Percentiles rank a stretch among this genome's conserved stretches.
Conservation (phyloP, 2,113 vertebrate genomes). For the Megaleporinus macrocephalus region DNA sequence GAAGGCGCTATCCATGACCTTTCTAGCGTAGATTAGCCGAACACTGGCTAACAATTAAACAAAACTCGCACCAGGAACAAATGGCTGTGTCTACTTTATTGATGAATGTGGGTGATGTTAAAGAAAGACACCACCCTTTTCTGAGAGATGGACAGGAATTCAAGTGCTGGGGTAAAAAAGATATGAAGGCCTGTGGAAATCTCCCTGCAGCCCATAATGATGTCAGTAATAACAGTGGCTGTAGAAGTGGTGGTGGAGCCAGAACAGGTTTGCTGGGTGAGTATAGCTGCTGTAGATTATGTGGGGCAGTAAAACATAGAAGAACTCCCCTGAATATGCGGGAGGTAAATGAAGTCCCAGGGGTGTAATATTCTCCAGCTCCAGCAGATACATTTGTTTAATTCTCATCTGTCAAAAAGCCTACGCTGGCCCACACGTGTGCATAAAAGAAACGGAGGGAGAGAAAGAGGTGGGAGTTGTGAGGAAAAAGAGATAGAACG, state of each 20-base stretch:
- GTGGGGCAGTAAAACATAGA: conserved; percentile 79
- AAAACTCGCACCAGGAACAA: conserved; percentile 56
- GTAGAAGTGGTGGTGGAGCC: conserved; percentile 73
- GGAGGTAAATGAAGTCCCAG: conserved; percentile 82
- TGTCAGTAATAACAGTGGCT: conserved; percentile 78
- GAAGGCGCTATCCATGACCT: conserved; percentile 73
- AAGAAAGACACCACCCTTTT: conserved; percentile 68
- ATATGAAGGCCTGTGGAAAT: conserved; percentile 56
- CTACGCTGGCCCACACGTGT: conserved; percentile 59
- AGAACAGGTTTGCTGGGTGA: conserved; percentile 41
- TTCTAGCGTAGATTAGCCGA: conserved; percentile 62
- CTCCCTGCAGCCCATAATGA: conserved; percentile 75
- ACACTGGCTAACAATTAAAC: conserved; percentile 66
- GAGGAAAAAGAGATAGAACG: conserved; percentile 19
- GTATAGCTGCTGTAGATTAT: conserved; percentile 73
- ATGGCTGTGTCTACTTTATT: conserved; percentile 58
- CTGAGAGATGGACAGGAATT: conserved; percentile 62
- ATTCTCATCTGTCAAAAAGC: conserved; percentile 77
- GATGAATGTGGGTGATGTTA: conserved; percentile 61
- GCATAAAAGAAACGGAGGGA: conserved; percentile 27
- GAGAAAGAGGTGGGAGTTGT: conserved; percentile 27
- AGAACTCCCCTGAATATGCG: conserved; percentile 78
- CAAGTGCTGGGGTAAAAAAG: conserved; percentile 33
- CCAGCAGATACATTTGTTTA: conserved; percentile 69
- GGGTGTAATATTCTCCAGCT: conserved; percentile 76